Conservation (phyloP, 1,140 invertebrate species). For the Condylostylus longicornis region DNA sequence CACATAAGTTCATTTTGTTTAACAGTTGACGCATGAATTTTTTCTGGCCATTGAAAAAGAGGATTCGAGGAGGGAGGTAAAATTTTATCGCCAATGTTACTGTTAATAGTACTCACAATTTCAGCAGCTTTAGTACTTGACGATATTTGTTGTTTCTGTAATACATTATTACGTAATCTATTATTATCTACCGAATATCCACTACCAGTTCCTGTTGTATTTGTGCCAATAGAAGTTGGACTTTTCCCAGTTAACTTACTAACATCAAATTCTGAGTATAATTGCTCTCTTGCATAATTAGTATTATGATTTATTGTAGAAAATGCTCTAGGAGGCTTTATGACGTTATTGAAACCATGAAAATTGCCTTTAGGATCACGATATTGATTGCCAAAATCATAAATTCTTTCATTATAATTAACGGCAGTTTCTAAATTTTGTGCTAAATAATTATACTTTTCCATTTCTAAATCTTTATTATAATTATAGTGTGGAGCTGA, state of each 20-base stretch:
- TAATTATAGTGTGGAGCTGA: constrained; percentile 33
- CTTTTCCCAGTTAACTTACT: constrained; percentile 31
- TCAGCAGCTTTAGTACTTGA: constrained; percentile 10
- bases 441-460: no score
- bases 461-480: constrained; percentile 1
- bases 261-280: constrained; percentile 29
- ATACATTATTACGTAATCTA: no score
- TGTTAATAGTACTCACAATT: constrained; percentile 5
- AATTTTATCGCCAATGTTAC: not conserved
- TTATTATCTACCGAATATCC: not conserved
- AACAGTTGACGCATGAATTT: constrained; percentile 29
- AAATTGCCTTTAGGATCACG: constrained; percentile 28
- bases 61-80: no score
- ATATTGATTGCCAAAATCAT: constrained; percentile 29
- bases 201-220: not conserved
- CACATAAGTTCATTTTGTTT: constrained; percentile 29
- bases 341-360: constrained; percentile 9
- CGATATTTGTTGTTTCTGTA: constrained; percentile 2
- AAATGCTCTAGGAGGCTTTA: constrained; percentile 4
- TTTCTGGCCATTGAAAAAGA: constrained; percentile 32
- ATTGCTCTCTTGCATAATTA: constrained; percentile 1
- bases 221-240: constrained; percentile 25
- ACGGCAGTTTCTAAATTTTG: constrained; percentile 4
- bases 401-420: constrained; percentile 26
- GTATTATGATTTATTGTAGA: constrained; percentile 11